Base-by-base conservation (phyloP, 2,888 invertebrate genomes). In the Malthinus flaveolus region DNA sequence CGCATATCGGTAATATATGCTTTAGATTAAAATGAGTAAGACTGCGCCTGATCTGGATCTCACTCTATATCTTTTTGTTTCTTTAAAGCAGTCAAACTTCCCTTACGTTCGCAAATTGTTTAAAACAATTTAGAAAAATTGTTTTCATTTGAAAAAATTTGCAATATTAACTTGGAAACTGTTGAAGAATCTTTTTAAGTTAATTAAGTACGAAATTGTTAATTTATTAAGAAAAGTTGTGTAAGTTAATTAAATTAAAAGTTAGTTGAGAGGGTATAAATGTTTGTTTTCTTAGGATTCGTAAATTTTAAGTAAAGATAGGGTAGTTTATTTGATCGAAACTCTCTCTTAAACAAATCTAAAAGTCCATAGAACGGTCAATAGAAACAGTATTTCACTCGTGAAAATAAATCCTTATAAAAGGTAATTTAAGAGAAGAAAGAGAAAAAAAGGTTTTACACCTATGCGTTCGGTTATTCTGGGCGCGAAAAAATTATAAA, bases 301-400 rank as follows among this genome's bases (percentile, higher is more conserved):
- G 46, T 32, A 56, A 56, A 56, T 56, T 56, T 56, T 50, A 36
- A 56, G 37, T 45, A 39, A 33, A 37, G 13, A 46, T 37, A 23
- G 46, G 46, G 49, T 49, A 39, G 50, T 50, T 50, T 51, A 46
- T 56, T 56, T 50, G 50, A 56, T 56, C 56, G 50, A 34, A 58
- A 45, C 44, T 58, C 54, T 55, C 53, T 42, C 54, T 49, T 49
- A 49, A 52, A 50, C 59, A 59, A 59, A 59, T 59, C 54, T 48
- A 36, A 48, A 42, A 54, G 54, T 58, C 58, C 58, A 55, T 58
- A 48, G 54, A 58, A 56, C 58, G 61, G 61, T 62, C 61, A 62
- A 62, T 62, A 51, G 61, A 46, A 50, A 52, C 61, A 59, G 55
- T 59, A 62, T 62, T 51, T 62, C 55, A 59, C 55, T 54, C 23